Base-by-base conservation (phyloP, 2,797 vertebrate species). In the Diplodus puntazzo region DNA sequence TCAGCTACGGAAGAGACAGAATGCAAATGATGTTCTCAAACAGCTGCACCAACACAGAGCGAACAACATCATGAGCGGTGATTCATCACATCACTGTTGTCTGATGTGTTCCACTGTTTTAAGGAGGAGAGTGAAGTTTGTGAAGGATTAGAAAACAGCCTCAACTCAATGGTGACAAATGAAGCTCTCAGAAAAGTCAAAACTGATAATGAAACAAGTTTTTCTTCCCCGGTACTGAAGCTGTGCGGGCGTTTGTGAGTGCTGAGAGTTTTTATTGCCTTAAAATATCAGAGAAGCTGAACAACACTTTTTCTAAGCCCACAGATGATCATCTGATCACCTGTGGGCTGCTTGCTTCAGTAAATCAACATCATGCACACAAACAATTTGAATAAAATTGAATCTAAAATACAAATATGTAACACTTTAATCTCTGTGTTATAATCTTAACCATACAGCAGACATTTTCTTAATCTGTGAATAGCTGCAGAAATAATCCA, bases 141-240 rank as follows among this genome's bases (percentile, higher is more conserved):
- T 8, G 17, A 21, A 43, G 60, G 21, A 61, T 66, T 21, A 43
- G 16, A 57, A 50, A 3, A 2, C 42, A 69, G 34, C 20, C 6
- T 18, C 9, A 62, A 48, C 27, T 64, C 52, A 62, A 20, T 64
- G 52, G 68, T 21, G 65, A 67, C 58, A 74, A 65, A 68, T 69
- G 20, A 72, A 79, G 57, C 17, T 21, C 53, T 60, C 8, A 18
- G 59, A 70, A 75, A 68, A 75, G 71, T 5, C 60, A 75, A 70
- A 30, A 14, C 50, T 69, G 75, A 70, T 65, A 54, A 63, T 72
- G 16, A 61, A 62, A 65, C 4, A 27, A 0, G 46, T 30, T 77
- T 45, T 62, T 75, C 54, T 72, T 69, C 39, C 34, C 3, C 12
- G 34, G 14, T 14, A 23, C 9, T 16, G 2, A 50, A 63, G 13